Base-by-base conservation (phyloP, 2,888 invertebrate genomes). In the Aethes cnicana region DNA sequence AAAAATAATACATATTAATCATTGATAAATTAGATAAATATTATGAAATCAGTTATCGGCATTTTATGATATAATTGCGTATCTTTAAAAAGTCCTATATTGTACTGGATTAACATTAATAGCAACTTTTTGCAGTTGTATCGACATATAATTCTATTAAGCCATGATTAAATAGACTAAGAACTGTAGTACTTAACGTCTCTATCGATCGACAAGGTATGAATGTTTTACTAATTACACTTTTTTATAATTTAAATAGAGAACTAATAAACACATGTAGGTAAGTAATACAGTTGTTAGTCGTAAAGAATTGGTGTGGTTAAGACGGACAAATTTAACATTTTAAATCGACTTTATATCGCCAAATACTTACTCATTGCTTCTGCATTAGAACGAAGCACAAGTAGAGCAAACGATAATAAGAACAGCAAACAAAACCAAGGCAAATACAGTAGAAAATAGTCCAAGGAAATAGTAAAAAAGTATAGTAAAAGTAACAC, bases 271-370 rank as follows among this genome's bases (percentile, higher is more conserved):
- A n/a, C n/a, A n/a, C n/a, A n/a, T n/a, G n/a, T n/a, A n/a, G n/a
- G n/a, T 4, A 47, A 54, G 62, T 52, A 54, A 56, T 55, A 56
- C 64, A 72, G 70, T 72, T 74, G 69, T 67, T 63, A 55, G 61
- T 62, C 68, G 64, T 66, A 72, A 86, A 88, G 88, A 69, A 74
- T 87, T 88, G 86, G 80, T 88, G 88, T 88, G 88, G 88, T 77
- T 75, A 78, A 66, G 60, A 63, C 46, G 56, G 44, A 46, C 35
- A 23, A 43, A 47, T n/a, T n/a, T n/a, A n/a, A n/a, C 6, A 28
- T 20, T 20, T 8, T 7, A 20, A 21, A 6, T 4, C 12, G 9
- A 14, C n/a, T 14, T 9, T 21, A 5, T 7, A 46, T 41, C 32
- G 50, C 39, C 43, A 21, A 52, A 7, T 20, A 25, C 6, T n/a